Conservation (phyloP, 2,113 vertebrate species). For the Indri indri region DNA sequence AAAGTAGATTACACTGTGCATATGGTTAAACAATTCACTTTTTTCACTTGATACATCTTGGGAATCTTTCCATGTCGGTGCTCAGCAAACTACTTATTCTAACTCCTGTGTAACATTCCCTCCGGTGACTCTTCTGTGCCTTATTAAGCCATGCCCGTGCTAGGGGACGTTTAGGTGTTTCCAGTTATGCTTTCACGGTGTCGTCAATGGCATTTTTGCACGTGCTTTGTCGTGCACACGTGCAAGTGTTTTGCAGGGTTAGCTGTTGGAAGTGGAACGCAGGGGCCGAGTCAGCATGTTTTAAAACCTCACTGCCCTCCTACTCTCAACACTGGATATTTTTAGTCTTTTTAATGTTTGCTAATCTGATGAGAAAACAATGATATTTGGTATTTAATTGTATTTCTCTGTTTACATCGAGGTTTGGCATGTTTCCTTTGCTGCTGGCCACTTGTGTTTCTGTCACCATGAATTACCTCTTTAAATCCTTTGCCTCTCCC, state of each 20-base stretch:
- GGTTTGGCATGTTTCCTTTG: background rate
- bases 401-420: conserved; percentile 7
- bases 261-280: background rate
- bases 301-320: background rate
- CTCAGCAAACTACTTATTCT: background rate
- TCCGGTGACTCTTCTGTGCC: background rate
- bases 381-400: background rate
- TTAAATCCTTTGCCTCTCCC: background rate
- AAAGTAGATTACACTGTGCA: background rate
- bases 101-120: background rate
- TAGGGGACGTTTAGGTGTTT: background rate
- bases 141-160: background rate
- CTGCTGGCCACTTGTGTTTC: background rate
- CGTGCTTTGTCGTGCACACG: background rate
- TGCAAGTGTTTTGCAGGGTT: background rate
- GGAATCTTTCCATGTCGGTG: background rate
- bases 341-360: conserved; percentile 15
- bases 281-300: background rate
- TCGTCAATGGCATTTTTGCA: background rate
- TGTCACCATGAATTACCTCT: background rate
- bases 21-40: background rate
- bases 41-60: background rate
- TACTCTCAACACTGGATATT: background rate
- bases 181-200: background rate
- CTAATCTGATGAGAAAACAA: background rate